Base-by-base conservation (phyloP, 1,140 invertebrate species). In the Trichonephila clavata region DNA sequence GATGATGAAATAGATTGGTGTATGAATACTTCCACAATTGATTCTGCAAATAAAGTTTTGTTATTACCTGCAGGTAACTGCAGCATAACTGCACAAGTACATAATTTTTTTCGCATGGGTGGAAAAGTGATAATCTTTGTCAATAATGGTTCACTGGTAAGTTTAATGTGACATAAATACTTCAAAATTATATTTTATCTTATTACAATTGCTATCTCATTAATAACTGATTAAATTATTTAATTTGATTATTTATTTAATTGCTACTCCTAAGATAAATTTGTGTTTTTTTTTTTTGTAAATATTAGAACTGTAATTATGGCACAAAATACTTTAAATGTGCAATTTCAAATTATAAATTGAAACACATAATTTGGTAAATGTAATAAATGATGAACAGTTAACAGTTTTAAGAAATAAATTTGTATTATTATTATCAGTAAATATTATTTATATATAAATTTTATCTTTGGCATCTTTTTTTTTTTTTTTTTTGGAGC, bases 21-120 rank as follows among this genome's bases (percentile, higher is more conserved):
- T 24, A 65, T n/a, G n/a, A 65, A 65, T 65, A 65, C 21, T 65
- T 65, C 63, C 20, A 65, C 7, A n/a, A 21, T n/a, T 65, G n/a
- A 65, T 65, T 21, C 63, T n/a, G 8, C 63, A 24, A n/a, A 65
- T n/a, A 65, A 65, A 65, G 63, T 65, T 65, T 65, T 65, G 21
- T 65, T 65, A 65, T 65, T 65, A 65, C 63, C 63, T n/a, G 63
- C 63, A n/a, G 63, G 63, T 24, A n/a, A 65, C n/a, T 65, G 63
- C 20, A 65, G 21, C n/a, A 7, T n/a, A n/a, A 21, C 63, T 65
- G 63, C 21, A 21, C 63, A 65, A 24, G n/a, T 65, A 24, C 63
- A 65, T n/a, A 65, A 65, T 65, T 65, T 65, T n/a, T 24, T n/a
- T n/a, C 63, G 6, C 63, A 24, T 24, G 63, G 63, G 63, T 7